phyloP scores from a whole-genome alignment of 2,888 invertebrate genomes.

The Leptopilina myrica region DNA sequence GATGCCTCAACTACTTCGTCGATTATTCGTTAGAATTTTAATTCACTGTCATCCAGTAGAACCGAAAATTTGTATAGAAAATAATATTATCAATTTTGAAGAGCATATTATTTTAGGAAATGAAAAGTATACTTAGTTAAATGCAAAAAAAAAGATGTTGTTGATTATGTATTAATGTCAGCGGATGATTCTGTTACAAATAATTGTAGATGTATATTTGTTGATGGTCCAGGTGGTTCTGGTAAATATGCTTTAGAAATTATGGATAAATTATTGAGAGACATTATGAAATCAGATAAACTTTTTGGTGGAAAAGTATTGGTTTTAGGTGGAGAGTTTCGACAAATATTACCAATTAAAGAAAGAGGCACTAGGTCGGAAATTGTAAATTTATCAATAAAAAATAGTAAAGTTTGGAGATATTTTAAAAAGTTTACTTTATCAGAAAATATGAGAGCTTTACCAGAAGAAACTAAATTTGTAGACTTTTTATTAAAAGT shows the following conservation, averaged over 20 bases:
- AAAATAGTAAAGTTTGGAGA: slow-evolving; percentile 55
- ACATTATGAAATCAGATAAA: slow-evolving; percentile 57
- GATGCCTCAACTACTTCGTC: slow-evolving; percentile 58
- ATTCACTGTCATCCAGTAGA: slow-evolving; percentile 56
- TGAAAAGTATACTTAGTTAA: slow-evolving; percentile 33
- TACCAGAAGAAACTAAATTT: slow-evolving; percentile 41
- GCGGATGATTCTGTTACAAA: background rate
- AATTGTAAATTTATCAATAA: slow-evolving; percentile 58
- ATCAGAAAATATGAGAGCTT: slow-evolving; percentile 40
- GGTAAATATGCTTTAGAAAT: slow-evolving; percentile 42
- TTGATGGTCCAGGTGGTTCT: slow-evolving; percentile 62
- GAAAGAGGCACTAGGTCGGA: slow-evolving; percentile 46
- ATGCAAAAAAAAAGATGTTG: slow-evolving; percentile 5
- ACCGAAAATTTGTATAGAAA: slow-evolving; percentile 40
- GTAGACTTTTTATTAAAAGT: slow-evolving; percentile 45
- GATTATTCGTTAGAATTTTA: slow-evolving; percentile 65
- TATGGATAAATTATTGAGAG: slow-evolving; percentile 55
- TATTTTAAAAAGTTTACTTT: slow-evolving; percentile 54
- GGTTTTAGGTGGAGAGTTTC: slow-evolving; percentile 53
- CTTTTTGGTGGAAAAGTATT: slow-evolving; percentile 60
- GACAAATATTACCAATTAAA: slow-evolving; percentile 49
- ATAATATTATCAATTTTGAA: background rate
- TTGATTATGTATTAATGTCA: background rate
- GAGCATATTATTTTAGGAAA: background rate
- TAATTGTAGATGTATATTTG: slow-evolving; percentile 44